A percentile compares a stretch with the other conserved stretches of the same genome.
Conservation (phyloP, 2,113 vertebrate genomes). For the Rhinolophus ferrumequinum region DNA sequence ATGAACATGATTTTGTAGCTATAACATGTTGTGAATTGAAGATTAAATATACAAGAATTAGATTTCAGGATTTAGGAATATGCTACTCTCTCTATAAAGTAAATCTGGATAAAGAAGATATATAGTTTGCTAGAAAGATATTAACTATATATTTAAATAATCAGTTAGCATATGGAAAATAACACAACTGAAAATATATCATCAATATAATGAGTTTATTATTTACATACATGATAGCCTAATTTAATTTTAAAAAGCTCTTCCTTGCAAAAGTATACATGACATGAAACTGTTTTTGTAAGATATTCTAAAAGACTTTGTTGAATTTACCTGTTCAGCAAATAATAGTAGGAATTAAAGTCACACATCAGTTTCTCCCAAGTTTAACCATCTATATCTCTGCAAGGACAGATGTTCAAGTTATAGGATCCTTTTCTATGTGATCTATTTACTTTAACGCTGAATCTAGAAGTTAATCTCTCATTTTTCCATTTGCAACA, state of each 20-base stretch:
- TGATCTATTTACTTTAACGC: neutral
- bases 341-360: slow-evolving; percentile 21
- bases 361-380: neutral
- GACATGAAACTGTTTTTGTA: neutral
- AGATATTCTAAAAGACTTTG: slow-evolving; percentile 17
- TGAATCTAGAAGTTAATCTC: neutral
- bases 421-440: neutral
- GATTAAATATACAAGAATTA: slow-evolving; percentile 13
- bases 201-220: neutral
- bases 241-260: slow-evolving; percentile 38
- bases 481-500: neutral
- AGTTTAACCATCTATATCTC: neutral
- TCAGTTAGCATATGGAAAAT: neutral
- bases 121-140: neutral
- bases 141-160: neutral
- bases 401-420: neutral
- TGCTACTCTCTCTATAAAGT: neutral
- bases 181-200: neutral
- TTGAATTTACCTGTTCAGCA: neutral
- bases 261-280: neutral
- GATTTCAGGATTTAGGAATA: neutral
- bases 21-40: neutral
- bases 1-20: neutral
- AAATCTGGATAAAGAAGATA: slow-evolving; percentile 2
- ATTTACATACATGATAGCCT: neutral